Evolutionary conservation across 1,140 invertebrate species (phyloP).

Genomic region (Neuroterus valhalla): DNA sequence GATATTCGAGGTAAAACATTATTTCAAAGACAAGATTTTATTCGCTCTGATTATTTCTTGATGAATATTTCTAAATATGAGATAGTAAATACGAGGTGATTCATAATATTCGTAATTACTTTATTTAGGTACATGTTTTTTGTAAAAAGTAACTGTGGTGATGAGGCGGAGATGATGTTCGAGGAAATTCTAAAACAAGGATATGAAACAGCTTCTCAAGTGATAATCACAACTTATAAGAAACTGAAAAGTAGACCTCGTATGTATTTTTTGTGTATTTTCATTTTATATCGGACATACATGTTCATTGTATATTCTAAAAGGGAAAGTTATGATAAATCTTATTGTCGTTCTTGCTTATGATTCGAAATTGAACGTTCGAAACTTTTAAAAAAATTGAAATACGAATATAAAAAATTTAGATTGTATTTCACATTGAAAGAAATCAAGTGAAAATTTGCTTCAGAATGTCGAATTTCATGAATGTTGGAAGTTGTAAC

Average conservation of each 20-base stretch:
- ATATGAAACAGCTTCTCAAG: slow-evolving; percentile 79
- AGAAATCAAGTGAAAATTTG: slow-evolving; percentile 2
- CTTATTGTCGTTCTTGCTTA: no score
- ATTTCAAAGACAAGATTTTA: not conserved
- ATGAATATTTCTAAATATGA: not conserved
- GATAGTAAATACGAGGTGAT: no score
- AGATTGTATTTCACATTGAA: slow-evolving; percentile 23
- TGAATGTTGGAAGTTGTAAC: no score
- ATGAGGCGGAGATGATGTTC: slow-evolving; percentile 82
- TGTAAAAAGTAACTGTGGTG: slow-evolving; percentile 84
- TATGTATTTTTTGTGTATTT: slow-evolving; percentile 39
- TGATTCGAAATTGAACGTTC: not conserved
- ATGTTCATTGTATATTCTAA: no score
- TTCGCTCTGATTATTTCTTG: not conserved
- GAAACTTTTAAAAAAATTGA: not conserved
- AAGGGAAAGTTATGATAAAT: no score
- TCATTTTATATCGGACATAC: not conserved
- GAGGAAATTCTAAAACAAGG: slow-evolving; percentile 84
- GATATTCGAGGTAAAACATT: slow-evolving; percentile 43
- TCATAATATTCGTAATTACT: not conserved
- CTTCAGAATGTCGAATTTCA: no score
- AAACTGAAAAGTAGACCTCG: slow-evolving; percentile 69
- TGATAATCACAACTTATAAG: slow-evolving; percentile 79
- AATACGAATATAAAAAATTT: slow-evolving; percentile 3
- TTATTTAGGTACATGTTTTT: slow-evolving; percentile 76